Evolutionary conservation across 2,113 vertebrate species (phyloP), one percentile per base, ranked within the genome.

Genomic region (Trinectes maculatus): DNA sequence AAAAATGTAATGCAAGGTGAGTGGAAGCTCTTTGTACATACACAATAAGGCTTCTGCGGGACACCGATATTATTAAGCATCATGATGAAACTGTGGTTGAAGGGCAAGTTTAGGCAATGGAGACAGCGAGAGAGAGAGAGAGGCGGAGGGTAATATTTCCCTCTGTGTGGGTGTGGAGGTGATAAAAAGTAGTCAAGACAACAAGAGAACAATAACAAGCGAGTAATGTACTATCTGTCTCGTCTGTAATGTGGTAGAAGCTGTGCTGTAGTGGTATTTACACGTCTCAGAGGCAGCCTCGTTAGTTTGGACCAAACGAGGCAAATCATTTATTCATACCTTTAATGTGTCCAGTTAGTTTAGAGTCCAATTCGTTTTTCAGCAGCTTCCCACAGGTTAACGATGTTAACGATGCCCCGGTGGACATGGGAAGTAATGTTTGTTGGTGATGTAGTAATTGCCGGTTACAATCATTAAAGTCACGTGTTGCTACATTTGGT

Each of bases 151-250:
- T 18, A 39, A 46, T 67, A 57, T 71, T 53, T 53, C 40, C 5
- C 11, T 34, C 3, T 53, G 12, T 15, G 43, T 34, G 46, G 12
- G 7, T 36, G 36, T 5, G 33, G 12, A 11, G 12, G 43, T n/a
- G n/a, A n/a, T n/a, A 3, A 33, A 70, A 47, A 47, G 16, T 26
- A 72, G 57, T 54, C 26, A 77, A 31, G 44, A 56, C 26, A 56
- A 39, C 21, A 39, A 18, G 6, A 26, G 25, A 52, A 24, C 46
- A 48, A 48, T 48, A 18, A 60, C 31, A 43, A 21, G 36, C 22
- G 21, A 48, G 36, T 51, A 11, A 76, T 68, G 49, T 11, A 55
- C 16, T 8, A 40, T 47, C 16, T 39, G 8, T 51, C 1, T 8
- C 19, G 40, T 54, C 19, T 24, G 26, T 49, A 48, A 43, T 29